These are phyloP conservation scores for Lochmaea capreae DNA, from an alignment of 2,888 invertebrate species.

Conservation along the genomic window DNA sequence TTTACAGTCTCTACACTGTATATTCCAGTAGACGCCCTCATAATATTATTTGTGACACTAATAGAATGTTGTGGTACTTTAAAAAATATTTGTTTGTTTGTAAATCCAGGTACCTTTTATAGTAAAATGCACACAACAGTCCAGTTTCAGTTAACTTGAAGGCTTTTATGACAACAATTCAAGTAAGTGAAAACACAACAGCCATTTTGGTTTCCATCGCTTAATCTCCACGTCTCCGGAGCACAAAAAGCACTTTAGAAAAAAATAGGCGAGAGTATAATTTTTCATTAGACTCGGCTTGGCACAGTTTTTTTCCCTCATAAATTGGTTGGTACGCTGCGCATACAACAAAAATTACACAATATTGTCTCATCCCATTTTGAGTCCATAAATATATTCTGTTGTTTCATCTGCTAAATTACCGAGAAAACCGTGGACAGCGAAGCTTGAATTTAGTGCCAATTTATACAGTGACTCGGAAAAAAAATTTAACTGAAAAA, in stretches of 20 bases:
- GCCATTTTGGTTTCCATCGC: constrained; percentile 11
- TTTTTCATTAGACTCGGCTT: constrained; percentile 14
- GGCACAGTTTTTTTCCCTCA: constrained; percentile 11
- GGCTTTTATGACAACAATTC: background rate
- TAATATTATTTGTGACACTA: too few relatives aligned
- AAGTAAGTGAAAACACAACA: constrained; percentile 9
- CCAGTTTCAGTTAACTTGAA: background rate
- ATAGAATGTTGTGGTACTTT: too few relatives aligned
- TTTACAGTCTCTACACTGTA: too few relatives aligned
- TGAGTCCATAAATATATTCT: constrained; percentile 5
- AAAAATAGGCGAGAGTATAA: constrained; percentile 8
- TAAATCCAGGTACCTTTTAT: background rate
- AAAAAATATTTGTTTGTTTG: background rate
- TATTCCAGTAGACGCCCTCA: too few relatives aligned
- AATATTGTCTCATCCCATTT: constrained; percentile 13
- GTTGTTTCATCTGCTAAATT: constrained; percentile 5
- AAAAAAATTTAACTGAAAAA: background rate
- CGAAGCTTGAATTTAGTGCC: background rate
- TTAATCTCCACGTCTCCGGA: constrained; percentile 4
- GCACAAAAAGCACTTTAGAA: constrained; percentile 15
- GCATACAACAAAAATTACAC: background rate
- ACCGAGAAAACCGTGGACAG: background rate
- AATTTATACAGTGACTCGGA: background rate
- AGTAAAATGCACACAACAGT: background rate
- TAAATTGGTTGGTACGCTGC: background rate